Conservation (phyloP, 1,140 invertebrate genomes). For the Psilanteris sp. region DNA sequence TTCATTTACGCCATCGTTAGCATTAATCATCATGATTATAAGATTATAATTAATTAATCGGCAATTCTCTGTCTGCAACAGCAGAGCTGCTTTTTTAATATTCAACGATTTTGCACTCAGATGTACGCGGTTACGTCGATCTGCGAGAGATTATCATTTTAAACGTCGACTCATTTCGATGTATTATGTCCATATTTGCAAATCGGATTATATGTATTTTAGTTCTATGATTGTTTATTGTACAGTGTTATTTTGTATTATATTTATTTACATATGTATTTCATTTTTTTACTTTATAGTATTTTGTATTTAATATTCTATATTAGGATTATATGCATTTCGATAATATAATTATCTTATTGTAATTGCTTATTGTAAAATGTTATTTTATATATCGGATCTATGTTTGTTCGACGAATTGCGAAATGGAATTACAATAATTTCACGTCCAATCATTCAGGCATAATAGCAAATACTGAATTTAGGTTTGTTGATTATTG, state of each 20-base stretch:
- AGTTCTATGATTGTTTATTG: slow-evolving; percentile 29
- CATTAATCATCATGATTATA: slow-evolving; percentile 6
- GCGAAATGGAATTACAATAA: slow-evolving; percentile 25
- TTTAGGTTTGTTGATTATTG: slow-evolving; percentile 7
- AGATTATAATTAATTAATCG: slow-evolving; percentile 21
- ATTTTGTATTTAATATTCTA: no score
- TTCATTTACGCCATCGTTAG: slow-evolving; percentile 7
- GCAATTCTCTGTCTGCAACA: neutral
- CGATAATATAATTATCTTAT: no score
- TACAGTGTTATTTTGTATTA: slow-evolving; percentile 25
- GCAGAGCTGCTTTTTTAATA: slow-evolving; percentile 9
- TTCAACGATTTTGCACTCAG: slow-evolving; percentile 4
- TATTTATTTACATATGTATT: no score
- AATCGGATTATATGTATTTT: slow-evolving; percentile 27
- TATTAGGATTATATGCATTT: slow-evolving; percentile 26
- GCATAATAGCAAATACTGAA: slow-evolving; percentile 12
- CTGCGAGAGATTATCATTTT: slow-evolving; percentile 22
- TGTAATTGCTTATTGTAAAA: slow-evolving; percentile 40
- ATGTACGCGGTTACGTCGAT: neutral
- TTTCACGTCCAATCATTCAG: neutral
- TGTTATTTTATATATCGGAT: slow-evolving; percentile 20
- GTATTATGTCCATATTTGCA: slow-evolving; percentile 22
- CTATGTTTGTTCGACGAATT: slow-evolving; percentile 13
- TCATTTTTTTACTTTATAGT: no score
- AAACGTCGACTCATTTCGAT: slow-evolving; percentile 11